Conservation (phyloP, 2,888 invertebrate species). For the Hydrotaea diabolus region DNA sequence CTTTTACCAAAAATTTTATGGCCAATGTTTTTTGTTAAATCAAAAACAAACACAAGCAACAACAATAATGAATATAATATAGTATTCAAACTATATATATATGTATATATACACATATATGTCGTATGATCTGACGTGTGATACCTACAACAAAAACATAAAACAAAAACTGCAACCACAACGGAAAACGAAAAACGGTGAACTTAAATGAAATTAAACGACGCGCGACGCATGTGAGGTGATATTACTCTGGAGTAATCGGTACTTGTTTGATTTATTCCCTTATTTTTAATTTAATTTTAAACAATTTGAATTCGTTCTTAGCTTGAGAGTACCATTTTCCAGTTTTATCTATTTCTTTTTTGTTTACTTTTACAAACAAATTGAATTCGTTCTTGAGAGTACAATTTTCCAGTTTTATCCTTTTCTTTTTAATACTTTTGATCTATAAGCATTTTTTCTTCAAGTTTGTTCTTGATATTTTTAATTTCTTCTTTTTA, state of each 20-base stretch:
- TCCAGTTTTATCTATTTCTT: not conserved
- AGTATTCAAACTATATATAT: slow-evolving; percentile 7
- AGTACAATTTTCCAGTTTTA: no score
- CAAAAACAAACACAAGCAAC: slow-evolving; percentile 1
- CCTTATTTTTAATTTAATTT: not conserved
- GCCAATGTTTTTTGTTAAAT: slow-evolving; percentile 79
- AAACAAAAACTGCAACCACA: not conserved
- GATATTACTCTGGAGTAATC: slow-evolving; percentile 5
- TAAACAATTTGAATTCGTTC: slow-evolving; percentile 1
- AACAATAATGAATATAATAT: not conserved
- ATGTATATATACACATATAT: no score
- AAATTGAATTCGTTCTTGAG: not conserved
- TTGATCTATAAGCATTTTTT: no score
- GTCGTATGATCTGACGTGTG: not conserved
- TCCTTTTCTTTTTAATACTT: not conserved
- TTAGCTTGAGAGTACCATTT: not conserved
- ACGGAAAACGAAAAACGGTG: slow-evolving; percentile 25
- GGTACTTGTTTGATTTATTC: slow-evolving; percentile 5
- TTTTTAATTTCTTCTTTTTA: not conserved
- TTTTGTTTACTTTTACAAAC: not conserved
- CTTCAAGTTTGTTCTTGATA: not conserved
- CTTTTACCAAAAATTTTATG: slow-evolving; percentile 80
- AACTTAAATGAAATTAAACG: slow-evolving; percentile 1
- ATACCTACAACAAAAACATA: no score
- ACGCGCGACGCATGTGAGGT: slow-evolving; percentile 28